These are phyloP conservation scores for Ellobius talpinus DNA, from an alignment of 2,113 vertebrate species.

Conservation along the genomic window DNA sequence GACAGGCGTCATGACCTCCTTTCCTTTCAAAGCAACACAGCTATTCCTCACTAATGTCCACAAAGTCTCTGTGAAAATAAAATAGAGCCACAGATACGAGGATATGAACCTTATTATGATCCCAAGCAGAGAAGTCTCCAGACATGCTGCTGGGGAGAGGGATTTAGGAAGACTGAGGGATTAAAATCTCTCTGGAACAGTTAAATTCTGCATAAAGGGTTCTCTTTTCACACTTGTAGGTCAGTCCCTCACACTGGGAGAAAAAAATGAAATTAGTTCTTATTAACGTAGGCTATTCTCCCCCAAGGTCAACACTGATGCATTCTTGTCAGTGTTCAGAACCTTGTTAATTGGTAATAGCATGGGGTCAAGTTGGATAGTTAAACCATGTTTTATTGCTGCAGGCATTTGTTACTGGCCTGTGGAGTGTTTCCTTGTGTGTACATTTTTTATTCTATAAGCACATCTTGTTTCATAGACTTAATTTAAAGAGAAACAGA, in stretches of 20 bases:
- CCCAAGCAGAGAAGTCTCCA: background rate
- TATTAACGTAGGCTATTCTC: slow-evolving; percentile 81
- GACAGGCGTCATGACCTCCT: background rate
- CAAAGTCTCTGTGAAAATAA: slow-evolving; percentile 55
- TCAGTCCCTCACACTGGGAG: slow-evolving; percentile 70
- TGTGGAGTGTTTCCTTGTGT: background rate
- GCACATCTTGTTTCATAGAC: background rate
- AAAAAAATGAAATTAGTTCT: slow-evolving; percentile 71
- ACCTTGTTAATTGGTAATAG: slow-evolving; percentile 75
- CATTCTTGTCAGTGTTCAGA: slow-evolving; percentile 83
- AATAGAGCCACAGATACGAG: slow-evolving; percentile 54
- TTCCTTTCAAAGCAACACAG: slow-evolving; percentile 15
- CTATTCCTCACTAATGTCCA: background rate
- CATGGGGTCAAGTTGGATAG: background rate
- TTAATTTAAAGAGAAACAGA: background rate
- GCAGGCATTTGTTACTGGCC: slow-evolving; percentile 25
- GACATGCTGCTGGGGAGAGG: background rate
- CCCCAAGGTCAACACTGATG: slow-evolving; percentile 77
- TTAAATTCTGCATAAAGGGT: background rate
- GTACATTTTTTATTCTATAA: background rate
- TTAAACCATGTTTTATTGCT: slow-evolving; percentile 62
- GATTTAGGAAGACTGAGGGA: background rate
- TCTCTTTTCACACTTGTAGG: slow-evolving; percentile 59
- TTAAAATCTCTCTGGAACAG: slow-evolving; percentile 58
- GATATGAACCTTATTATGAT: background rate